Evolutionary conservation across 2,888 invertebrate species (phyloP), one percentile per base, ranked within the genome.

Genomic region (Aproaerema taeniolella): DNA sequence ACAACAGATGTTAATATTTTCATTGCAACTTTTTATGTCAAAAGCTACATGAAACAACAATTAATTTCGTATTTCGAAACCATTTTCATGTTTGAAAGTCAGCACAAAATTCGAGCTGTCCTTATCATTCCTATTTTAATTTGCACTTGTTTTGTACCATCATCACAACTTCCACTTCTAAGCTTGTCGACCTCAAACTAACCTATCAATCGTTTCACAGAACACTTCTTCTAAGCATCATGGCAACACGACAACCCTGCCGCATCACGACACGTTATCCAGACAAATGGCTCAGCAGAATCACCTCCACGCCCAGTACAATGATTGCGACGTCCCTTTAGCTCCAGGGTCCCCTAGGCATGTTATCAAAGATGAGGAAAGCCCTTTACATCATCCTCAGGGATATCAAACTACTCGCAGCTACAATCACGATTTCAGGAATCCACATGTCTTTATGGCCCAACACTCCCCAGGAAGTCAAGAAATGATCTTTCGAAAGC

Each of bases 161-260:
- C 7, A 20, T 20, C 4, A 20, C 20, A 4, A 20, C 20, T 20
- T 7, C 7, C 20, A 20, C 20, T n/a, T n/a, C n/a, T n/a, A n/a
- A n/a, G n/a, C n/a, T n/a, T n/a, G n/a, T n/a, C n/a, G n/a, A n/a
- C n/a, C n/a, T n/a, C n/a, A n/a, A n/a, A n/a, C n/a, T n/a, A n/a
- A n/a, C n/a, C n/a, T n/a, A 28, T 15, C n/a, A 12, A 7, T 28
- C 20, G 8, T 55, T 66, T 76, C 78, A 56, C 92, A 93, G 93
- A 93, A 92, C 92, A 93, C 92, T 91, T 93, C 93, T 91, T 93
- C 92, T 93, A 93, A 93, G 74, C 92, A 85, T 46, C 90, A 80
- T 83, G 91, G 65, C 81, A 91, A 69, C 88, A 90, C 68, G 73
- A 90, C 86, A 83, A 93, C 85, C 78, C 90, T 85, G 81, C 93